A percentile compares a stretch with the other conserved stretches of the same genome.
Evolutionary conservation across 37 sponge, comb jelly and placozoan genomes (phyloP).

Genomic region (Ephydatia muelleri): DNA sequence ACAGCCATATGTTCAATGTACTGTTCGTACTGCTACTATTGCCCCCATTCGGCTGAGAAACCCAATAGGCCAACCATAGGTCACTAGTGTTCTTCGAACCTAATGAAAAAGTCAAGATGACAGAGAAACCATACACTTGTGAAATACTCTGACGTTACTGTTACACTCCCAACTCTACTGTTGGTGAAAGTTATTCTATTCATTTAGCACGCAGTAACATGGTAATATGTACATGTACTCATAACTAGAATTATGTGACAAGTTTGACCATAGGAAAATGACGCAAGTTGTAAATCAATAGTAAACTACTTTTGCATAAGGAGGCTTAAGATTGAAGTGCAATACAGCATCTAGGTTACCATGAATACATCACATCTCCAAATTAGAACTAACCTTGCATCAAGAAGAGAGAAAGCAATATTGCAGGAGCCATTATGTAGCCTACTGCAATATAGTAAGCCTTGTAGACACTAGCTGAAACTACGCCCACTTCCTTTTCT

Average conservation of each 20-base stretch:
- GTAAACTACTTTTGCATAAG: too few relatives aligned
- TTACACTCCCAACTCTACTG: too few relatives aligned
- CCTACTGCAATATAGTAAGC: conserved; percentile 91
- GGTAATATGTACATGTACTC: too few relatives aligned
- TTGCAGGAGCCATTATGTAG: conserved; percentile 61
- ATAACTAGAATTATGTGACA: too few relatives aligned
- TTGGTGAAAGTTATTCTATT: too few relatives aligned
- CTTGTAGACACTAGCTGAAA: conserved; percentile 81
- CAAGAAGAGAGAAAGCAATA: conserved; percentile 75
- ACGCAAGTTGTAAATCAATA: too few relatives aligned
- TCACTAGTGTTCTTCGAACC: conserved; percentile 81
- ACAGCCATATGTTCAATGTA: background rate
- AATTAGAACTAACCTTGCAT: conserved; percentile 84
- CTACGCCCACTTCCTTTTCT: conserved; percentile 85
- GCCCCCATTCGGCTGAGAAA: conserved; percentile 32
- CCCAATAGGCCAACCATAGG: conserved; percentile 93
- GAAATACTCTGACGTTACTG: background rate
- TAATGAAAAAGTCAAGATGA: background rate
- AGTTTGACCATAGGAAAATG: too few relatives aligned
- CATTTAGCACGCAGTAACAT: too few relatives aligned
- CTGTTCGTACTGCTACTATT: background rate
- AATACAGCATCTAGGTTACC: background rate
- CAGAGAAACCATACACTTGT: background rate
- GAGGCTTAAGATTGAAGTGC: too few relatives aligned
- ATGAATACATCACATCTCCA: background rate